These are phyloP conservation scores for Drosophila melanogaster DNA, from an alignment of 1,140 invertebrate species.

Conservation along the genomic window Release_6_plus_ISO1_MT NC_004354.4:12230501-12231000, in stretches of 20 bases:
- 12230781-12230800: conserved; percentile 34
- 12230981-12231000: not conserved
- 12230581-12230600: too few relatives aligned
- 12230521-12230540: too few relatives aligned
- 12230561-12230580: too few relatives aligned
- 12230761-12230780: conserved; percentile 48
- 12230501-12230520: too few relatives aligned
- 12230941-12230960: not conserved
- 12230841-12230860: conserved; percentile 13
- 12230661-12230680: too few relatives aligned
- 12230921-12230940: conserved; percentile 23
- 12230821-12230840: conserved; percentile 32
- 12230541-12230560: too few relatives aligned
- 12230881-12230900: conserved; percentile 13
- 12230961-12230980: conserved; percentile 7
- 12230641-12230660: too few relatives aligned
- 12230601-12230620: too few relatives aligned
- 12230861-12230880: not conserved
- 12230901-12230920: conserved; percentile 17
- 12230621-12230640: too few relatives aligned
- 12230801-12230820: conserved; percentile 22
- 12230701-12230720: not conserved
- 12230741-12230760: conserved; percentile 40
- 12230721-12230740: not conserved
- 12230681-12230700: too few relatives aligned